Conservation (phyloP, 2,888 invertebrate genomes). For the Gortyna flavago region DNA sequence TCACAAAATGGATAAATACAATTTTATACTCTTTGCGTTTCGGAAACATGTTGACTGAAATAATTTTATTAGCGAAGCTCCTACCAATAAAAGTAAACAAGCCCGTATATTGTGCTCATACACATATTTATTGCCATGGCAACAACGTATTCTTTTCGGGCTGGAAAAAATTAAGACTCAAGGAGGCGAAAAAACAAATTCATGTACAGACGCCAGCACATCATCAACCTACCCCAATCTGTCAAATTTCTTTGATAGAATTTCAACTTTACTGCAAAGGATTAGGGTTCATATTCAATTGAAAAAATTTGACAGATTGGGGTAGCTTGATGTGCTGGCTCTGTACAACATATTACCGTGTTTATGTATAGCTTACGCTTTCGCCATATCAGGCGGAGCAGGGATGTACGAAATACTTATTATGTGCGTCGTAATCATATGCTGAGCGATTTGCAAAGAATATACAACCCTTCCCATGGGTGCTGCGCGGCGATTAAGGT, state of each 20-base stretch:
- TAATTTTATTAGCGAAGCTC: slow-evolving; percentile 5
- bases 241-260: too few relatives aligned
- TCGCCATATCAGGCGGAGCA: slow-evolving; percentile 22
- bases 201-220: too few relatives aligned
- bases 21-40: slow-evolving; percentile 1
- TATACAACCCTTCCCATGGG: slow-evolving; percentile 38
- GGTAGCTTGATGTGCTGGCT: too few relatives aligned
- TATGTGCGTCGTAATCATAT: slow-evolving; percentile 50
- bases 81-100: slow-evolving; percentile 22
- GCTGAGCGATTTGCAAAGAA: slow-evolving; percentile 50
- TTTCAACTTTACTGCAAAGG: too few relatives aligned
- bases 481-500: slow-evolving; percentile 41
- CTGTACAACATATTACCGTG: slow-evolving; percentile 16
- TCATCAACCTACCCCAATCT: too few relatives aligned
- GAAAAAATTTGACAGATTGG: too few relatives aligned
- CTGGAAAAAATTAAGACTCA: slow-evolving; percentile 48
- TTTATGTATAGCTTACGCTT: slow-evolving; percentile 5
- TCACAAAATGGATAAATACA: not conserved
- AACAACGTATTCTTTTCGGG: slow-evolving; percentile 29
- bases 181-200: slow-evolving; percentile 41
- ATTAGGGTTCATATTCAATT: too few relatives aligned
- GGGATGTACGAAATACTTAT: slow-evolving; percentile 32
- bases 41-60: not conserved
- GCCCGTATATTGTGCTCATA: slow-evolving; percentile 1
- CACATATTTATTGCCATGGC: slow-evolving; percentile 23